Base-by-base conservation (phyloP, 2,113 vertebrate species). In the Cyanoramphus novaezelandiae region DNA sequence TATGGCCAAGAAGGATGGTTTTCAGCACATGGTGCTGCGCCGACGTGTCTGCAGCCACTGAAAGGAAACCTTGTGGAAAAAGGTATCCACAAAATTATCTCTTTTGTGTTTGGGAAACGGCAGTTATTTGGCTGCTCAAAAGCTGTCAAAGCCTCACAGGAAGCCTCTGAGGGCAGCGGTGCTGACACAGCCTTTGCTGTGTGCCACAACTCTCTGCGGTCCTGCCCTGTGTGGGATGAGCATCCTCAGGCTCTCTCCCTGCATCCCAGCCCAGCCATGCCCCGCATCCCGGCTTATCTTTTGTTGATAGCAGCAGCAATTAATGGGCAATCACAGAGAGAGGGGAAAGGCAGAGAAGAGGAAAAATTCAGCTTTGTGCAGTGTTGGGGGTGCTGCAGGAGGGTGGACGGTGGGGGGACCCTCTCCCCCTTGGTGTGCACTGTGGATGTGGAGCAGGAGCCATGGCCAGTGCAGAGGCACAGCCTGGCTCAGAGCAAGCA, bases 311-410 rank as follows among this genome's bases (percentile, higher is more conserved):
- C 50, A 16, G 9, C 55, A 9, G 55, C 75, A 39, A 10, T 24
- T 47, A 20, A 23, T 0, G 24, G 69, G 75, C 17, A 4, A 16
- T 5, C 18, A 3, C 16, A 13, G 67, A 20, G 67, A 49, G 52
- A 49, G 11, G 24, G 69, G 44, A 11, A 17, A 57, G 55, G 57
- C 2, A 35, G 67, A 19, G 19, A 17, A 53, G n/a, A 3, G 41
- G 21, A 70, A 52, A 41, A 82, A 7, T 0, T 0, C 1, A 16
- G 35, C 37, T 0, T 18, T 24, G 79, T 17, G 43, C 29, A 13
- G 53, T 0, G 0, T 9, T 16, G 2, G 2, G 35, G 24, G 19
- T 39, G 2, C 20, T 15, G 59, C 44, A 10, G 46, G 18, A 17
- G 9, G 14, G 47, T 0, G 8, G 6, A 53, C 10, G 21, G 43